Base-by-base conservation (phyloP, 2,797 vertebrate genomes). In the Lindbergichthys nudifrons region DNA sequence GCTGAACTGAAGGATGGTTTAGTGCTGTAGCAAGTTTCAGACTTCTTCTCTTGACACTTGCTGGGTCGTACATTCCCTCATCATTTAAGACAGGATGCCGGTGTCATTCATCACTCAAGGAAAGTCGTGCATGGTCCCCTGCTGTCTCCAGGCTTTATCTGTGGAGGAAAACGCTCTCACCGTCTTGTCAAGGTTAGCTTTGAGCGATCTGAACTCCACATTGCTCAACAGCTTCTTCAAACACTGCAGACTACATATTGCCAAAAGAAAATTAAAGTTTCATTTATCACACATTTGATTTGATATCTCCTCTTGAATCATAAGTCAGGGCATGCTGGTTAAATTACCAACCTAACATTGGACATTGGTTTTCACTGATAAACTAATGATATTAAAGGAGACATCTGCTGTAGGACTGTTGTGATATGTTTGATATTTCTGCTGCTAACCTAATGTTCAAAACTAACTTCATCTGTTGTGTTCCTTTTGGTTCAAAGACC, bases 31-130 rank as follows among this genome's bases (percentile, higher is more conserved):
- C 62, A 13, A 61, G 82, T 72, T 85, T 80, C 74, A 39, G 65
- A 18, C 56, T 32, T 36, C 19, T 65, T 56, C 51, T 78, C 61
- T 58, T 54, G 75, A 80, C 82, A 65, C 52, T 14, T 54, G 77
- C 82, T 47, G 63, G 61, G 64, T 75, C 58, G 70, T 48, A 21
- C 80, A 83, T 47, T 65, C 81, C 82, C 73, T 82, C 71, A 69
- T 83, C 70, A 21, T 79, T 45, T 64, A 74, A 75, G 70, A 48
- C 71, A 81, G 79, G 77, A 84, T 80, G 81, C 83, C 84, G 70
- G 80, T 5, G 70, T 84, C 73, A 85, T 90, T 86, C 72, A 88
- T 88, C 89, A 83, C 70, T 75, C 57, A 46, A 46, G 70, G 46
- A 82, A 83, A 76, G 83, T 65, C 52, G 56, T 52, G 78, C 87